Percentiles rank a stretch among this genome's conserved stretches.
phyloP scores from a whole-genome alignment of 2,113 vertebrate genomes.

The Ascaphus truei region DNA sequence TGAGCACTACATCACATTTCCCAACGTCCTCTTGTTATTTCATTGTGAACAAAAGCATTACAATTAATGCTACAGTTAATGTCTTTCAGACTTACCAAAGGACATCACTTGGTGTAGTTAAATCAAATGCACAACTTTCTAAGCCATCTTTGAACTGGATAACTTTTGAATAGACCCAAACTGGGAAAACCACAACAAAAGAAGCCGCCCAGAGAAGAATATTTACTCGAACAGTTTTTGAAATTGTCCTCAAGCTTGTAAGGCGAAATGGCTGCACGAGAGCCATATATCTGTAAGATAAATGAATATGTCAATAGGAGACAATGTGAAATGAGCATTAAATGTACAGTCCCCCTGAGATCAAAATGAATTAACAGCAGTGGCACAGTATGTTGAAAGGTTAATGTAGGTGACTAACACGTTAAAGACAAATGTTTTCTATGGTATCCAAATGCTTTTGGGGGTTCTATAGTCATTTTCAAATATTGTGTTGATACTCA shows the following conservation, averaged over 20 bases:
- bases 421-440: background rate
- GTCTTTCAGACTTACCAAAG: conserved; percentile 49
- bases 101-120: conserved; percentile 52
- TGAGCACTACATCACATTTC: no score
- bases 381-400: no score
- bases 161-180: conserved; percentile 58
- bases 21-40: background rate
- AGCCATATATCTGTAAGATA: conserved; percentile 52
- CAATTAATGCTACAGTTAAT: no score
- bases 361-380: no score
- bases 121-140: conserved; percentile 60
- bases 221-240: conserved; percentile 52
- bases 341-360: no score
- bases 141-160: conserved; percentile 60
- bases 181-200: conserved; percentile 50
- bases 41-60: background rate
- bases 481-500: no score
- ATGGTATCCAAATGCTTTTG: no score
- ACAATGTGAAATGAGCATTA: no score
- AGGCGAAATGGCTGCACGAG: conserved; percentile 60
- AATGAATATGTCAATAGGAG: background rate
- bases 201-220: conserved; percentile 54
- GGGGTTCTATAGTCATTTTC: no score
- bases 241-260: conserved; percentile 50
- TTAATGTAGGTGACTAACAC: no score